Conservation (phyloP, 2,113 vertebrate species). For the Origma solitaria region DNA sequence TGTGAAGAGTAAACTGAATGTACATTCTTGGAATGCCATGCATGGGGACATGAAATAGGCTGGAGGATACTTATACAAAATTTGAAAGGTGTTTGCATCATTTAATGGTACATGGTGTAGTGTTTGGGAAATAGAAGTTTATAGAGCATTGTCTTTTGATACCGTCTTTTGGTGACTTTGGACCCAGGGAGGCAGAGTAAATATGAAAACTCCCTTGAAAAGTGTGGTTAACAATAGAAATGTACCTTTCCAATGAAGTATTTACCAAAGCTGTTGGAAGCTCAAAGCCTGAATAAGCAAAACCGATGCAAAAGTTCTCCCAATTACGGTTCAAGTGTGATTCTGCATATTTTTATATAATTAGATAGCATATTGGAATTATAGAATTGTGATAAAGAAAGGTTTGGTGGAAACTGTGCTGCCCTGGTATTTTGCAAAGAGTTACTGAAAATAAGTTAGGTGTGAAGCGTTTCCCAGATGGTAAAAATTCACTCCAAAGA, state of each 20-base stretch:
- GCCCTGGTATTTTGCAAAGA: constrained; percentile 19
- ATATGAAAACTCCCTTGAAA: neutral
- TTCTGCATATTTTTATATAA: constrained; percentile 43
- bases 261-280: neutral
- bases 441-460: constrained; percentile 51
- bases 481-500: constrained; percentile 61
- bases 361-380: constrained; percentile 28
- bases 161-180: neutral
- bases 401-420: constrained; percentile 25
- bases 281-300: constrained; percentile 49
- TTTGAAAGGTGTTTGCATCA: neutral
- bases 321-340: neutral
- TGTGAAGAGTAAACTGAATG: neutral
- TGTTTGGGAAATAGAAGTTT: neutral
- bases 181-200: neutral
- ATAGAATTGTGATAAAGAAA: constrained; percentile 33
- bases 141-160: neutral
- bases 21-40: neutral
- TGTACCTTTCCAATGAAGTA: neutral
- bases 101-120: neutral
- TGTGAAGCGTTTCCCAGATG: constrained; percentile 61
- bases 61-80: neutral
- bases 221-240: neutral
- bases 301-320: neutral
- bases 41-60: neutral